Evolutionary conservation across 1,140 invertebrate genomes (phyloP).

Genomic region (Melitaea cinxia): DNA sequence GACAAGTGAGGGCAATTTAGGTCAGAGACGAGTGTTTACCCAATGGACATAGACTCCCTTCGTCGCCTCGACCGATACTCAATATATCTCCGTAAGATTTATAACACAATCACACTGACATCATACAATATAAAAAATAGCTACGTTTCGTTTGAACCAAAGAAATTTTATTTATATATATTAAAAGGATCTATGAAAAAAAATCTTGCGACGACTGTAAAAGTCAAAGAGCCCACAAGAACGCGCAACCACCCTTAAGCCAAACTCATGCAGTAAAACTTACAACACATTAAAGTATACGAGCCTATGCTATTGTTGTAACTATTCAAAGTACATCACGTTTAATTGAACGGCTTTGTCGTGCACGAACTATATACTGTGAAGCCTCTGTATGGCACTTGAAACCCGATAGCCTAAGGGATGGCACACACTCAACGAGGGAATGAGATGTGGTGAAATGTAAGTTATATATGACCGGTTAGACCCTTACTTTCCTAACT

Average conservation of each 20-base stretch:
- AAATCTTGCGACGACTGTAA: not conserved
- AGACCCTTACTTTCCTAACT: conserved; percentile 23
- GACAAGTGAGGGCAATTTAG: conserved; percentile 64
- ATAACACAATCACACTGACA: not conserved
- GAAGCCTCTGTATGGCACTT: conserved; percentile 47
- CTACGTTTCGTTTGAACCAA: not conserved
- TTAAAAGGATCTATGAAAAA: not conserved
- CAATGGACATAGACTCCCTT: conserved; percentile 36
- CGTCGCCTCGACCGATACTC: conserved; percentile 6
- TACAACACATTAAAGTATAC: conserved; percentile 35
- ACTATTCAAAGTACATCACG: conserved; percentile 35
- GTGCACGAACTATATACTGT: conserved; percentile 33
- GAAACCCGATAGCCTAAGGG: conserved; percentile 48
- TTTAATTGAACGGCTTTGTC: conserved; percentile 40
- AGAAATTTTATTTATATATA: not conserved
- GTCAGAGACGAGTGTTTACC: conserved; percentile 56
- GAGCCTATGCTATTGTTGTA: conserved; percentile 25
- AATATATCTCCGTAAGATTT: not conserved
- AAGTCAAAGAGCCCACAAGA: not conserved
- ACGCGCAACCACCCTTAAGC: conserved; percentile 8
- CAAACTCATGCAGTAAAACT: conserved; percentile 17
- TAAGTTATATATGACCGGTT: conserved; percentile 37
- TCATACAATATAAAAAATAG: not conserved
- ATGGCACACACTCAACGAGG: conserved; percentile 35
- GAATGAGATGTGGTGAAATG: conserved; percentile 42